Percentiles rank a stretch among this genome's conserved stretches.
phyloP scores from a whole-genome alignment of 2,888 invertebrate genomes.

The Trachelus tabidus region DNA sequence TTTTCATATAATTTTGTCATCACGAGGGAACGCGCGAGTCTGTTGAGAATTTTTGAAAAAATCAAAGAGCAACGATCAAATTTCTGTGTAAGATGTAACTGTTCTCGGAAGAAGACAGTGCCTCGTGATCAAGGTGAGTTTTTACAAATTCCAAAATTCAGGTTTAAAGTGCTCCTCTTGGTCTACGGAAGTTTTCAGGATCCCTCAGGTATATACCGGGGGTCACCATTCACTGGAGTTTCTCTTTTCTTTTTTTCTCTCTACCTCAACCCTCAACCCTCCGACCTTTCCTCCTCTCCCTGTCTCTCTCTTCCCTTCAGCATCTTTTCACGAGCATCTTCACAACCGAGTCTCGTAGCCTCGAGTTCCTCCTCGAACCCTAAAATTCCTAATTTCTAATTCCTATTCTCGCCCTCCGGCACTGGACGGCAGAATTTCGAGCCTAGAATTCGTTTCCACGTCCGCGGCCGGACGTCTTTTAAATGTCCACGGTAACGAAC shows the following conservation, averaged over 20 bases:
- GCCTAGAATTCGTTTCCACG: slow-evolving; percentile 10
- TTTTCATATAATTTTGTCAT: too few relatives aligned
- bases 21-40: too few relatives aligned
- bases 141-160: background rate
- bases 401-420: slow-evolving; percentile 46
- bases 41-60: too few relatives aligned
- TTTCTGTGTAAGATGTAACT: background rate
- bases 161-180: background rate
- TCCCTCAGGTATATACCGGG: slow-evolving; percentile 9
- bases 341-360: too few relatives aligned
- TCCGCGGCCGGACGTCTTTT: slow-evolving; percentile 37
- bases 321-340: background rate
- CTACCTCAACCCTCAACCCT: background rate
- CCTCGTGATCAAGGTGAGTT: background rate
- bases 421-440: background rate
- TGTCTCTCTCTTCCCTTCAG: background rate
- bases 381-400: slow-evolving; percentile 49
- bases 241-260: background rate
- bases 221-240: slow-evolving; percentile 10
- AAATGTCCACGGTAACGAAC: slow-evolving; percentile 25
- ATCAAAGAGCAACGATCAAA: too few relatives aligned
- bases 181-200: background rate
- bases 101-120: background rate
- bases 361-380: too few relatives aligned
- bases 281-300: background rate